A percentile compares a stretch with the other conserved stretches of the same genome.
Conservation (phyloP, 2,113 vertebrate genomes). For the Pavo muticus region DNA sequence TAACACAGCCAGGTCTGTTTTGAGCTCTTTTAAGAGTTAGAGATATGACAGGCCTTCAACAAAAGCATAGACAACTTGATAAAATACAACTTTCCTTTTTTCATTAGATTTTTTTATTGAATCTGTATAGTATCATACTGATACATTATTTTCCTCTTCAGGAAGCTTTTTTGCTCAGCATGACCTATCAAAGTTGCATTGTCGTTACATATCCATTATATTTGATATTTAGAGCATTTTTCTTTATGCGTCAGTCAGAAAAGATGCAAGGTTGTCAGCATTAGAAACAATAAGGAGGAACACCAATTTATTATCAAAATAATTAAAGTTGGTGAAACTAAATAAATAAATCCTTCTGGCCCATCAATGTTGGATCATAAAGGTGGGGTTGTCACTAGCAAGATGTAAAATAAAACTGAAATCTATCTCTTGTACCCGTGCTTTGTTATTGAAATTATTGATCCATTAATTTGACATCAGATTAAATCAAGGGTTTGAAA, state of each 20-base stretch:
- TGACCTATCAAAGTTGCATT: neutral
- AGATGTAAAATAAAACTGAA: neutral
- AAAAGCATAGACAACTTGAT: neutral
- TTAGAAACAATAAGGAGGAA: neutral
- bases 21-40: neutral
- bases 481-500: neutral
- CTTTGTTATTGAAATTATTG: slow-evolving; percentile 6
- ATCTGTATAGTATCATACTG: neutral
- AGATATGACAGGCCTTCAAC: neutral
- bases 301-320: neutral
- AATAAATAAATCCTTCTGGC: neutral
- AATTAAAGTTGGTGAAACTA: neutral
- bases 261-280: neutral
- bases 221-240: neutral
- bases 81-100: neutral
- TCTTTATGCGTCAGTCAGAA: neutral
- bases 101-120: neutral
- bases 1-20: neutral
- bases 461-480: slow-evolving; percentile 4
- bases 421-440: neutral
- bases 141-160: neutral
- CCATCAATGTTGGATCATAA: neutral
- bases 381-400: neutral
- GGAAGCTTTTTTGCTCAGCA: neutral
- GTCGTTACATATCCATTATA: neutral